Conservation (phyloP, 2,113 vertebrate genomes). For the Mormoops blainvillei region DNA sequence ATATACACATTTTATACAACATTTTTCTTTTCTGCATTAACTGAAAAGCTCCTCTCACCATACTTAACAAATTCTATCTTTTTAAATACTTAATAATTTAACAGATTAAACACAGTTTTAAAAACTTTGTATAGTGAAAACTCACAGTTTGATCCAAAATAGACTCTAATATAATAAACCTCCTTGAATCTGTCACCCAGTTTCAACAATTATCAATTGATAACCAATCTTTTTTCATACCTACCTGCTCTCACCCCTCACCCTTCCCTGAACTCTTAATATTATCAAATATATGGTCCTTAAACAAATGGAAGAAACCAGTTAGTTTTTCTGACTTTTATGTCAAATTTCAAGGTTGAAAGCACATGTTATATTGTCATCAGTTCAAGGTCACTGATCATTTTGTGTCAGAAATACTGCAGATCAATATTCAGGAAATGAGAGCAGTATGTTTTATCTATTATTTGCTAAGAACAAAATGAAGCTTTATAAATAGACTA, state of each 20-base stretch:
- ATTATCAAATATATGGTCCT: background rate
- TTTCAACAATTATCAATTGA: background rate
- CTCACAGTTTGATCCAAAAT: background rate
- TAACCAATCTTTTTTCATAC: background rate
- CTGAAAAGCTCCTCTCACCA: background rate
- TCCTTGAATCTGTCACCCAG: background rate
- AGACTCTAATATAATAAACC: background rate
- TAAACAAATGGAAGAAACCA: background rate
- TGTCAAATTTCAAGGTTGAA: background rate
- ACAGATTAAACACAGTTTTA: background rate
- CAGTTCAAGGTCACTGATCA: background rate
- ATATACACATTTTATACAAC: background rate
- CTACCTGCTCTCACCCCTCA: background rate
- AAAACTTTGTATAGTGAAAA: background rate
- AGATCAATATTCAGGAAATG: conserved; percentile 24
- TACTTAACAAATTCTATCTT: background rate
- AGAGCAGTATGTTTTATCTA: background rate
- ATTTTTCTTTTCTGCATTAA: background rate
- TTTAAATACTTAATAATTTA: conserved; percentile 18
- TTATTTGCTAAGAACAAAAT: background rate
- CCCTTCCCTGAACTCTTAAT: background rate
- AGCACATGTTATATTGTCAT: background rate
- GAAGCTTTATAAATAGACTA: background rate
- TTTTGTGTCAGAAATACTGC: background rate
- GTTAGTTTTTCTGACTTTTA: background rate